Conservation (phyloP, 2,797 vertebrate species). For the Hafferia zeledoni region DNA sequence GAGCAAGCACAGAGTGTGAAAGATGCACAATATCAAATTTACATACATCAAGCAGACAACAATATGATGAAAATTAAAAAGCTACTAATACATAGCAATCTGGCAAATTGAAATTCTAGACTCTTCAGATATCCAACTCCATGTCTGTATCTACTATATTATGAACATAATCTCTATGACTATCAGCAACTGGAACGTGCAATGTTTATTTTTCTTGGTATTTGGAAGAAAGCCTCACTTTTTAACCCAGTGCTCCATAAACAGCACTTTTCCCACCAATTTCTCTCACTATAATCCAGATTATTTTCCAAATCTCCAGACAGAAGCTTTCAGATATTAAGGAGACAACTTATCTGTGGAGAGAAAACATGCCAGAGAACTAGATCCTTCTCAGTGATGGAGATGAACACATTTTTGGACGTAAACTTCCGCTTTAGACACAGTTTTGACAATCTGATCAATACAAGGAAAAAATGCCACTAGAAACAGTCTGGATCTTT, state of each 20-base stretch:
- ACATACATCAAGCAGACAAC: slow-evolving; percentile 1
- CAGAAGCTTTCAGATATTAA: not conserved
- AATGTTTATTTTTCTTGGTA: not conserved
- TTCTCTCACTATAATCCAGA: not conserved
- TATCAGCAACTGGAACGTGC: not conserved
- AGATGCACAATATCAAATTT: not conserved
- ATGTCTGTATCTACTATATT: not conserved
- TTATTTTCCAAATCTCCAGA: not conserved
- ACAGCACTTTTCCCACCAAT: not conserved
- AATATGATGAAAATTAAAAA: slow-evolving; percentile 43
- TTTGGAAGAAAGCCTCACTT: not conserved
- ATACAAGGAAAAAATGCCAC: not conserved
- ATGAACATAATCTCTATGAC: not conserved
- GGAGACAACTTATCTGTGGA: not conserved
- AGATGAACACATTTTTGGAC: not conserved
- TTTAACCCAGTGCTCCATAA: not conserved
- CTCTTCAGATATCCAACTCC: not conserved
- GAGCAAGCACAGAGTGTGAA: not conserved
- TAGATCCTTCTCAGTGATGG: not conserved
- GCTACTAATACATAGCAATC: not conserved
- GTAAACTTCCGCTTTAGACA: not conserved
- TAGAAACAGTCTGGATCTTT: not conserved
- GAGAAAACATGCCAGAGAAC: not conserved
- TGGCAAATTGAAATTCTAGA: not conserved
- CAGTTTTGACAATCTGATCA: not conserved